These are phyloP conservation scores for Drosophila kanapiae DNA, from an alignment of 1,140 invertebrate genomes.

Conservation along the genomic window DNA sequence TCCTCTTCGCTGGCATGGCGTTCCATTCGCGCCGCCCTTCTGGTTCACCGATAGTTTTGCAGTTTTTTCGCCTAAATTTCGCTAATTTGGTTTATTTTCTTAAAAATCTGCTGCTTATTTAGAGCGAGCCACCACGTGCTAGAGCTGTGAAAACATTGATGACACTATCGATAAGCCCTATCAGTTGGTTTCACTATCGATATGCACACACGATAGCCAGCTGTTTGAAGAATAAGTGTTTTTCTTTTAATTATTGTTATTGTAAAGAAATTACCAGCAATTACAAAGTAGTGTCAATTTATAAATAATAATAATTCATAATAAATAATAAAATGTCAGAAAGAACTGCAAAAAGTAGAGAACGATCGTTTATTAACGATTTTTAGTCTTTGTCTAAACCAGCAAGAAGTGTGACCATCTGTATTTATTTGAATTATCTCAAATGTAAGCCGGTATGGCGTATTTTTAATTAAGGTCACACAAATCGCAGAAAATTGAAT, in stretches of 20 bases:
- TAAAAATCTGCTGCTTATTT: not conserved
- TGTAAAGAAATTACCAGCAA: too few relatives aligned
- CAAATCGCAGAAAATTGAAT: not conserved
- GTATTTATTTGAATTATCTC: not conserved
- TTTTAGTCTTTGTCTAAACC: too few relatives aligned
- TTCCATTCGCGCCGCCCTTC: slow-evolving; percentile 39
- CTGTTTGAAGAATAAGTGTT: too few relatives aligned
- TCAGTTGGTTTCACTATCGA: not conserved
- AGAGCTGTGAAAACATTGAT: slow-evolving; percentile 6
- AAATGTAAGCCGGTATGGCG: too few relatives aligned
- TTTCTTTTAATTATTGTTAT: too few relatives aligned
- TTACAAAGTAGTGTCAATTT: too few relatives aligned
- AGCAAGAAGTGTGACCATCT: not conserved
- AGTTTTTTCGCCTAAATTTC: not conserved
- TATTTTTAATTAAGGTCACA: not conserved
- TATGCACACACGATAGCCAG: too few relatives aligned
- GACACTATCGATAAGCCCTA: not conserved
- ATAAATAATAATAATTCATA: too few relatives aligned
- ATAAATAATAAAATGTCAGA: too few relatives aligned
- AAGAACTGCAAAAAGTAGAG: too few relatives aligned
- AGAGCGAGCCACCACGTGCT: slow-evolving; percentile 9
- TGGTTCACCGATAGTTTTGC: not conserved
- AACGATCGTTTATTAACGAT: too few relatives aligned
- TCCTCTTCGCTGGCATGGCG: slow-evolving; percentile 66
- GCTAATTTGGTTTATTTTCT: slow-evolving; percentile 3